These are phyloP conservation scores for Sorex fumeus DNA, from an alignment of 2,113 vertebrate genomes.

Conservation along the genomic window DNA sequence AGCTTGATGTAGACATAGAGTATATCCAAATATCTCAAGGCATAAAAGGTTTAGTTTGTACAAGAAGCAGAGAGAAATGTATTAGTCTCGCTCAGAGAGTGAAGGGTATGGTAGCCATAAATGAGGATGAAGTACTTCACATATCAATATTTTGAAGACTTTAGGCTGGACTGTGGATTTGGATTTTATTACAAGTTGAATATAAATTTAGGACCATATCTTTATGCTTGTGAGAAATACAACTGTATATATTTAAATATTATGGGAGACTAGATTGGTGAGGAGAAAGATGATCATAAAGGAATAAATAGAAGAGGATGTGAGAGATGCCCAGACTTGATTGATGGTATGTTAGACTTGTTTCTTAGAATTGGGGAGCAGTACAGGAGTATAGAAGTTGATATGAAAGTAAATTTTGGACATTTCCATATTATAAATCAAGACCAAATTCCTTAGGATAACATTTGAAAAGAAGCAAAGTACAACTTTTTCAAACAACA, in stretches of 20 bases:
- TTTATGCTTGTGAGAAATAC: slow-evolving; percentile 18
- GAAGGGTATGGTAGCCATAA: neutral
- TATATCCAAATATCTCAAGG: neutral
- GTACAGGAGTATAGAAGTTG: too few species aligned
- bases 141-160: neutral
- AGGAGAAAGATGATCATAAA: neutral
- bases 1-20: neutral
- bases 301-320: neutral
- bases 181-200: neutral
- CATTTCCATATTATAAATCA: neutral
- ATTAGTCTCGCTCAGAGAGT: neutral
- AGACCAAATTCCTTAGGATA: neutral
- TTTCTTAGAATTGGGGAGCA: too few species aligned
- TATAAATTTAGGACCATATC: neutral
- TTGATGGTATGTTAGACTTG: neutral
- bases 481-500: neutral
- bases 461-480: neutral
- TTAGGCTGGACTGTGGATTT: neutral
- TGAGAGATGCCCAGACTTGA: neutral
- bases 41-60: neutral
- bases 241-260: neutral
- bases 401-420: too few species aligned
- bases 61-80: neutral
- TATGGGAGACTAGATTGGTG: neutral
- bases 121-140: neutral